Evolutionary conservation across 1,140 invertebrate species (phyloP).

Genomic region (Eueides isabella): DNA sequence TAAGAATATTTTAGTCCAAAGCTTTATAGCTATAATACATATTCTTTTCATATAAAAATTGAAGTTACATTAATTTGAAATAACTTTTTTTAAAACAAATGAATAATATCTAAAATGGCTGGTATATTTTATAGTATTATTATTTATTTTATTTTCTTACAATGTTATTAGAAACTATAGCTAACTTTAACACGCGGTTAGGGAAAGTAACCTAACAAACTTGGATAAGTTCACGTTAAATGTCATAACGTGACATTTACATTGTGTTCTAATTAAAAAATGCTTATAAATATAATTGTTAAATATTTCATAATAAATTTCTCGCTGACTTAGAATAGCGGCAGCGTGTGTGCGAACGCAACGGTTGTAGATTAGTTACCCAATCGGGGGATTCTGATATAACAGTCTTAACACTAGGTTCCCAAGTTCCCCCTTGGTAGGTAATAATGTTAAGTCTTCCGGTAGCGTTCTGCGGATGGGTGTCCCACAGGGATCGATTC

Average conservation of each 20-base stretch:
- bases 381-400: too few species aligned
- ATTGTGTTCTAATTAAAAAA: slow-evolving; percentile 10
- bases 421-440: too few species aligned
- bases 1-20: not conserved
- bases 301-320: too few species aligned
- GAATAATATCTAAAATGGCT: not conserved
- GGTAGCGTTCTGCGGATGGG: too few species aligned
- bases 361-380: too few species aligned
- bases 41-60: too few species aligned
- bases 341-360: too few species aligned
- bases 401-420: too few species aligned
- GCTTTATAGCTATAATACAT: not conserved
- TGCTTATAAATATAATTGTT: not conserved
- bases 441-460: too few species aligned
- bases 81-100: not conserved
- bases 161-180: not conserved
- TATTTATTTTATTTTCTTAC: not conserved
- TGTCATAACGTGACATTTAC: slow-evolving; percentile 45
- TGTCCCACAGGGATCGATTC: too few species aligned
- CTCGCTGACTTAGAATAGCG: too few species aligned
- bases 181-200: slow-evolving; percentile 30
- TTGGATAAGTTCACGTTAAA: slow-evolving; percentile 44
- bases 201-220: slow-evolving; percentile 42
- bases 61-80: too few species aligned
- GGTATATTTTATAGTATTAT: not conserved